Base-by-base conservation (phyloP, 92 coral and sea anemone genomes). In the Zoanthus sociatus region DNA sequence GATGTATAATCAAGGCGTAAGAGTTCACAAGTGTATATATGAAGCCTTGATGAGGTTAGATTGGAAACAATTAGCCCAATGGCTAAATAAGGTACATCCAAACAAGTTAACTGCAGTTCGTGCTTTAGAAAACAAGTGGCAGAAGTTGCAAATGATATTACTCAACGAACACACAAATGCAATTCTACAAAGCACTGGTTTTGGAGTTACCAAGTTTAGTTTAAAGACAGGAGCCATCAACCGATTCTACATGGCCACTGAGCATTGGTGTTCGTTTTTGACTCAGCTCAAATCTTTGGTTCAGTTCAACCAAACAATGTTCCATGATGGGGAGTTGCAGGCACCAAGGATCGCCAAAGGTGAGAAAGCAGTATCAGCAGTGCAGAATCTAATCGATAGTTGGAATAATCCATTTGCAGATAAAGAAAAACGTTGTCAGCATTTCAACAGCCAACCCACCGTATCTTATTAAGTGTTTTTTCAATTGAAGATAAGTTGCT, bases 361-460 rank as follows among this genome's bases (percentile, higher is more conserved):
- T 77, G 93, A 90, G 70, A 71, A 90, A 79, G 93, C 87, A 50
- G 93, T 90, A 79, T 56, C 90, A 44, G 84, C 90, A 50, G 84
- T 90, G 48, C 82, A 90, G 67, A 87, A 66, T 79, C 83, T 90
- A 7, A 86, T 86, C 32, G 68, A 90, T 18, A 72, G 84, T 88
- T 90, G 90, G 93, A 90, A 90, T 55, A 86, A 90, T 56, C 90
- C 87, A 73, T 90, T 90, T 66, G 18, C 83, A 68, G 93, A 90
- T 18, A 26, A 42, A 51, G 0, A 6, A 90, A 45, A 42, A 73
- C 20, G 47, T 91, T 12, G 86, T 91, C 76, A 83, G 88, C 66
- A 9, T 90, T 11, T 87, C 88, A 30, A 90, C 93, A n/a, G 91
- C 91, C 48, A 83, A 82, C 26, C 26, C 26, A 26, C 26, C 26